Conservation (phyloP, 2,113 vertebrate species). For the Indri indri region DNA sequence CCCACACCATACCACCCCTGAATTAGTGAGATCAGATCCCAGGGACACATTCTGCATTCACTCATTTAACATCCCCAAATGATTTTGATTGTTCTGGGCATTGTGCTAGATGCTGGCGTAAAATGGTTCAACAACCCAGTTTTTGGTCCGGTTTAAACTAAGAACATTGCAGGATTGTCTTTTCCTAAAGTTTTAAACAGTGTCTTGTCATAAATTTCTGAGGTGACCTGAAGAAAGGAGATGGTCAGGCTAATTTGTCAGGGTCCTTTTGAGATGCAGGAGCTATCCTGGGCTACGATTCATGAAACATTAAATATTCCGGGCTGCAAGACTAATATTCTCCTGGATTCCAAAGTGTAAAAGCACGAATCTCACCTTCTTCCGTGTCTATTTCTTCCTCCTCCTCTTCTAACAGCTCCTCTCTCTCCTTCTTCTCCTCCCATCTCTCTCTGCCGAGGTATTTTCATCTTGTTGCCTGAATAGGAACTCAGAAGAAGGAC, state of each 20-base stretch:
- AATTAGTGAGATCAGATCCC: background rate
- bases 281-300: background rate
- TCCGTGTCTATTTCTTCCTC: background rate
- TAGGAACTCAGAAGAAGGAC: background rate
- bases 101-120: background rate
- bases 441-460: background rate
- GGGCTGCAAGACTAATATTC: background rate
- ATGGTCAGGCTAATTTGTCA: background rate
- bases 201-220: background rate
- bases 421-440: background rate
- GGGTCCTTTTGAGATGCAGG: background rate
- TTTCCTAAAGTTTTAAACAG: background rate
- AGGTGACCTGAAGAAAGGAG: slow-evolving; percentile 19
- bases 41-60: background rate
- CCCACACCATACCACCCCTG: background rate
- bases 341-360: background rate
- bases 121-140: background rate
- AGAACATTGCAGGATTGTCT: background rate
- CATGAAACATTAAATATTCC: background rate
- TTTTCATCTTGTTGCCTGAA: background rate
- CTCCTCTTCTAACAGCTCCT: background rate
- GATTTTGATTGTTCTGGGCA: background rate
- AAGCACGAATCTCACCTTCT: background rate
- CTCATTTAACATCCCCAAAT: background rate
- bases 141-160: background rate